Evolutionary conservation across 2,888 invertebrate genomes (phyloP).

Genomic region (Epinotia demarniana): DNA sequence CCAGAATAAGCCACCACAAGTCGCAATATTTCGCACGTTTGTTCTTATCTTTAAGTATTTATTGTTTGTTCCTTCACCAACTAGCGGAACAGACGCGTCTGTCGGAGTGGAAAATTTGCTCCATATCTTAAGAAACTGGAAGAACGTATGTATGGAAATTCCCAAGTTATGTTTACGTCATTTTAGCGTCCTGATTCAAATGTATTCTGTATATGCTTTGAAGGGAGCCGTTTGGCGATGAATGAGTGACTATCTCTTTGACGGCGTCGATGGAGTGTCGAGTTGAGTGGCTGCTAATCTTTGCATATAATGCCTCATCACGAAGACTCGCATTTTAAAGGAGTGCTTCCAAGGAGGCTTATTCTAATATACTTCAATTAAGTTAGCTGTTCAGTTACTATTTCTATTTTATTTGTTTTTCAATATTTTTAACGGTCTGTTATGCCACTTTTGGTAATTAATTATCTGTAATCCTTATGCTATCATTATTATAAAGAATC

Average conservation of each 20-base stretch:
- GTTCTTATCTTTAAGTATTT: constrained; percentile 4
- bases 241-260: constrained; percentile 10
- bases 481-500: no score
- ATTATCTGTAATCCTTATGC: no score
- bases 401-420: no score
- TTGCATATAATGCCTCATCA: background rate
- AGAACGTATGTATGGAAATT: constrained; percentile 14
- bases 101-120: constrained; percentile 31
- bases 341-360: background rate
- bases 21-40: background rate
- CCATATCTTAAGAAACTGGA: constrained; percentile 3
- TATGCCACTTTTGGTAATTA: no score
- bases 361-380: background rate
- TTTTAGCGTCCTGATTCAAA: constrained; percentile 10
- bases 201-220: constrained; percentile 16
- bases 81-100: constrained; percentile 28
- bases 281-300: constrained; percentile 15
- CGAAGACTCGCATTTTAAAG: background rate
- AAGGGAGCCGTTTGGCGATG: background rate
- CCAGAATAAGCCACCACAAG: constrained; percentile 11
- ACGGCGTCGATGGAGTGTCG: background rate
- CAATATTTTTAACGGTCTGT: no score
- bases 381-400: no score
- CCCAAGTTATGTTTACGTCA: background rate
- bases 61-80: constrained; percentile 19